Evolutionary conservation across 1,140 invertebrate species (phyloP).

Genomic region (Cotesia vestalis): DNA sequence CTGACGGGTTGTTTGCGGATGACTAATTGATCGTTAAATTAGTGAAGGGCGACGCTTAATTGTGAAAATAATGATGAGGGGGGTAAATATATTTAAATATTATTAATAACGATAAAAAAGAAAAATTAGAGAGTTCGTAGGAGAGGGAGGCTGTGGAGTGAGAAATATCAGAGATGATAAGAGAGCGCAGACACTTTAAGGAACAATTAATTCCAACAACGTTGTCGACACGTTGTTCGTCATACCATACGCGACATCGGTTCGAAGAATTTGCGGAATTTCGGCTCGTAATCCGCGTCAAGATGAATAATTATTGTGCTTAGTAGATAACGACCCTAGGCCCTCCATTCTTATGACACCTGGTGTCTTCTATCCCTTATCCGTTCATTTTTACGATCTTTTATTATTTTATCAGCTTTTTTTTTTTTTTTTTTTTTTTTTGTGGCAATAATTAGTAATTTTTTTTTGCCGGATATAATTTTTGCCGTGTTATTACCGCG

Average conservation of each 20-base stretch:
- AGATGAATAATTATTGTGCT: slow-evolving; percentile 40
- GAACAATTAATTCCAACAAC: slow-evolving; percentile 37
- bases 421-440: no score
- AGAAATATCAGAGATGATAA: slow-evolving; percentile 30
- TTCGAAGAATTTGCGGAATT: slow-evolving; percentile 43
- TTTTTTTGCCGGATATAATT: no score
- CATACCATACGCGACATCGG: slow-evolving; percentile 32
- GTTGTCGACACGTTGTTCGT: slow-evolving; percentile 33
- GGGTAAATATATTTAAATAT: slow-evolving; percentile 13
- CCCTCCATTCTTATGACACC: slow-evolving; percentile 19
- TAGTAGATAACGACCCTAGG: background rate
- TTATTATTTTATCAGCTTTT: slow-evolving; percentile 7
- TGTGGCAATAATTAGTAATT: no score
- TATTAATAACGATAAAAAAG: slow-evolving; percentile 7
- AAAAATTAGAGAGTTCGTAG: no score
- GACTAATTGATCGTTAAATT: no score
- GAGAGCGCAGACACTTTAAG: slow-evolving; percentile 16
- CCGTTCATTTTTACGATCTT: background rate
- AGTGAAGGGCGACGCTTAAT: background rate
- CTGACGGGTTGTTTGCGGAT: no score
- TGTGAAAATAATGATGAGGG: slow-evolving; percentile 3
- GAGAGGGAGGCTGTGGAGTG: background rate
- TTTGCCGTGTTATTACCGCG: no score
- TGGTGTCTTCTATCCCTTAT: background rate
- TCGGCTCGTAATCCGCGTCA: slow-evolving; percentile 39